Evolutionary conservation across 2,113 vertebrate genomes (phyloP).

Genomic region (Aphyosemion australe): DNA sequence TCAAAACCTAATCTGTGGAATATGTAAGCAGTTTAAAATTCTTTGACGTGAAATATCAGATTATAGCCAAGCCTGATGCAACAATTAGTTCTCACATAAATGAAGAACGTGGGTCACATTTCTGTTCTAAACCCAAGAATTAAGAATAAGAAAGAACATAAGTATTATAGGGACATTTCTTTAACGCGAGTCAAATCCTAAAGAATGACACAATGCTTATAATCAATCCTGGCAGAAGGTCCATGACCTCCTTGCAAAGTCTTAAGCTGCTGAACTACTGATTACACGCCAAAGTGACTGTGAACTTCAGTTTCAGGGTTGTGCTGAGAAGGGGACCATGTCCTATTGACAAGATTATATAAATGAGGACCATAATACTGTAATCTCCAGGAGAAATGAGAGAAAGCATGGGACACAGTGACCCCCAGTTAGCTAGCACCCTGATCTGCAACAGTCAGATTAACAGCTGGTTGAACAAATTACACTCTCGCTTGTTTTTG

Average conservation of each 20-base stretch:
- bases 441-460: slow-evolving; percentile 45
- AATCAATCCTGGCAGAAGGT: slow-evolving; percentile 54
- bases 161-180: neutral
- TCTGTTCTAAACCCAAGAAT: neutral
- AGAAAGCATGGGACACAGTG: slow-evolving; percentile 37
- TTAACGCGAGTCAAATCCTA: slow-evolving; percentile 21
- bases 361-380: slow-evolving; percentile 64
- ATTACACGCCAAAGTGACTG: slow-evolving; percentile 54
- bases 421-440: slow-evolving; percentile 37
- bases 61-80: neutral
- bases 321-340: slow-evolving; percentile 48
- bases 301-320: slow-evolving; percentile 54
- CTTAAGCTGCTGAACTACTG: slow-evolving; percentile 54
- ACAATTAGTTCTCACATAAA: neutral
- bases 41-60: slow-evolving; percentile 5
- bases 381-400: slow-evolving; percentile 69
- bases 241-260: slow-evolving; percentile 52
- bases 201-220: slow-evolving; percentile 46
- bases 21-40: slow-evolving; percentile 7
- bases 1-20: neutral
- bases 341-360: slow-evolving; percentile 74
- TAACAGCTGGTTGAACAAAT: slow-evolving; percentile 59
- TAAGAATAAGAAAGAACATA: neutral
- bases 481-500: slow-evolving; percentile 44
- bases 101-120: neutral